phyloP scores from a whole-genome alignment of 2,888 invertebrate species.

The Seira musarum region DNA sequence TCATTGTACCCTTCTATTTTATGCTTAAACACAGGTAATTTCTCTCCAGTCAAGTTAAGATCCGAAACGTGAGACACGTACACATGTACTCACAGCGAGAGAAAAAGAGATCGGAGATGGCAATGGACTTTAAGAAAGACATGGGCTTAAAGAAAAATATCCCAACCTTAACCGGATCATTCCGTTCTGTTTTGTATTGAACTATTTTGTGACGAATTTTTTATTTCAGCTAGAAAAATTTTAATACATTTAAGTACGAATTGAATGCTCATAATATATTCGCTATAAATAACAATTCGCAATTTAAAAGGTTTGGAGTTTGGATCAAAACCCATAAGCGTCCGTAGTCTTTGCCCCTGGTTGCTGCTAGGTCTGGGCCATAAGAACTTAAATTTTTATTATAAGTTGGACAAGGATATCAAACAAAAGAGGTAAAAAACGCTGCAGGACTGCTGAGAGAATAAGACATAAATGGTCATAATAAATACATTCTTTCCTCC shows the following conservation, averaged over 20 bases:
- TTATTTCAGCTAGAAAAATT: too few species aligned
- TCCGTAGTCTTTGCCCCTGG: too few species aligned
- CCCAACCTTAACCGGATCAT: not conserved
- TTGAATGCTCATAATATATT: too few species aligned
- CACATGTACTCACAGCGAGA: conserved; percentile 33
- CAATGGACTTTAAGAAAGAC: too few species aligned
- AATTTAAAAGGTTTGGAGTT: too few species aligned
- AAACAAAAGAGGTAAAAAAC: conserved; percentile 26
- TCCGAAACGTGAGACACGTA: conserved; percentile 30
- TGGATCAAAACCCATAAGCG: too few species aligned
- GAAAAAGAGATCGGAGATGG: not conserved
- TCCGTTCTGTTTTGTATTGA: too few species aligned
- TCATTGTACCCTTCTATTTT: not conserved
- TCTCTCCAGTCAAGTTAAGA: conserved; percentile 19
- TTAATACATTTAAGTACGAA: too few species aligned
- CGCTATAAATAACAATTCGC: too few species aligned
- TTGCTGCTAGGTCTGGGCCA: not conserved
- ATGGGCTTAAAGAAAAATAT: not conserved
- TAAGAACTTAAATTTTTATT: not conserved
- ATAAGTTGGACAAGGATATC: not conserved
- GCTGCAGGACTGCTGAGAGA: conserved; percentile 37
- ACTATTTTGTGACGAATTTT: too few species aligned
- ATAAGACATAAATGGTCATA: conserved; percentile 51
- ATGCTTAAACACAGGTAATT: not conserved
- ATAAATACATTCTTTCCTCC: conserved; percentile 17